These are phyloP conservation scores for Cydia pomonella DNA, from an alignment of 1,140 invertebrate species.

Conservation along the genomic window DNA sequence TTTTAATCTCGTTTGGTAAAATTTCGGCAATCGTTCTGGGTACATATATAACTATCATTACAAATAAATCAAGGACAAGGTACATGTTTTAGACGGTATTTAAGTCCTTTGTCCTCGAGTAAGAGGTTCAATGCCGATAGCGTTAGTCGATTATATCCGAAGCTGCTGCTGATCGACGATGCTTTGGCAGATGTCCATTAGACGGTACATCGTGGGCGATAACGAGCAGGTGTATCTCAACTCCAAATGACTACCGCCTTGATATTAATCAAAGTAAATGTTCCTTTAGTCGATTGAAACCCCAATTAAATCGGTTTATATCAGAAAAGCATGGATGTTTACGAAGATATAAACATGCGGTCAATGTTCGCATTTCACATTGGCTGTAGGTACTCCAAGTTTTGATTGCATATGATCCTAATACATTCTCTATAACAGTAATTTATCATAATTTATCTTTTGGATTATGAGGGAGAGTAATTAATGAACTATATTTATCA, in stretches of 20 bases:
- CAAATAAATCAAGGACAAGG: too few relatives aligned
- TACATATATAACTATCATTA: too few relatives aligned
- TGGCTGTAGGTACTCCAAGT: not conserved
- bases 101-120: too few relatives aligned
- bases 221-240: not conserved
- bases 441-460: conserved; percentile 3
- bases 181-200: conserved; percentile 20
- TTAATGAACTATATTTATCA: conserved; percentile 4
- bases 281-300: not conserved
- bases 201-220: not conserved
- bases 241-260: not conserved
- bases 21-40: too few relatives aligned
- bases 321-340: not conserved
- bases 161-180: not conserved
- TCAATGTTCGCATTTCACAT: not conserved
- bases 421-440: not conserved
- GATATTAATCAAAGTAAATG: not conserved
- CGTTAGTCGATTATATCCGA: not conserved
- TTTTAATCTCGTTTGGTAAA: too few relatives aligned
- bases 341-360: not conserved
- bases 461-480: not conserved
- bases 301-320: conserved; percentile 1
- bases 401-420: not conserved
- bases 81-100: too few relatives aligned
- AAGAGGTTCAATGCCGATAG: too few relatives aligned